These are phyloP conservation scores for Cosmia pyralina DNA, from an alignment of 2,888 invertebrate species.

Conservation along the genomic window DNA sequence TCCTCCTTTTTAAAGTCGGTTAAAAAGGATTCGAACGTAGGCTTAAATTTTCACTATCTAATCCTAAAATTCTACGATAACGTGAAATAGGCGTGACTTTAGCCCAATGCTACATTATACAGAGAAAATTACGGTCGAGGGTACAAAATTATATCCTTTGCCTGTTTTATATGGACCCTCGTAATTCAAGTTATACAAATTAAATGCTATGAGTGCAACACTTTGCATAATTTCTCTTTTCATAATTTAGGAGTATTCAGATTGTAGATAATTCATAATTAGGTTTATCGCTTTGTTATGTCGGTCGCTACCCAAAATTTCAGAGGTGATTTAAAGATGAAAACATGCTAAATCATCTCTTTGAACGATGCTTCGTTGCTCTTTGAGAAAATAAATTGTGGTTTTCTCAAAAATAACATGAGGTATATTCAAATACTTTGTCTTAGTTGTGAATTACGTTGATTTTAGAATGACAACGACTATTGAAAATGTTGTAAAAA, in stretches of 20 bases:
- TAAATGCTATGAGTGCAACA: conserved; percentile 6
- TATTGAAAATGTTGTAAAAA: too few relatives aligned
- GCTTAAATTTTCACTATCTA: neutral
- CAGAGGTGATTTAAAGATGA: neutral
- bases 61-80: conserved; percentile 5
- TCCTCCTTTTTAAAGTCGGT: too few relatives aligned
- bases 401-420: too few relatives aligned
- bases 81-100: conserved; percentile 24
- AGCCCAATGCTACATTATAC: conserved; percentile 10
- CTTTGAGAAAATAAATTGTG: too few relatives aligned
- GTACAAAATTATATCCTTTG: conserved; percentile 36
- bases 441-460: too few relatives aligned
- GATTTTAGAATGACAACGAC: too few relatives aligned
- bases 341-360: neutral
- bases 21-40: too few relatives aligned
- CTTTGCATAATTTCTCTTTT: conserved; percentile 6
- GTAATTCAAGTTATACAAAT: conserved; percentile 31
- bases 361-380: too few relatives aligned
- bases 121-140: conserved; percentile 24
- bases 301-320: too few relatives aligned
- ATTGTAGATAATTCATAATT: neutral
- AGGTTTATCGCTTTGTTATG: neutral
- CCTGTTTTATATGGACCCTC: conserved; percentile 37
- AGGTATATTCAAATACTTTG: too few relatives aligned
- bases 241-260: neutral